phyloP scores from a whole-genome alignment of 1,140 invertebrate genomes.

The Diploscapter pachys region DNA sequence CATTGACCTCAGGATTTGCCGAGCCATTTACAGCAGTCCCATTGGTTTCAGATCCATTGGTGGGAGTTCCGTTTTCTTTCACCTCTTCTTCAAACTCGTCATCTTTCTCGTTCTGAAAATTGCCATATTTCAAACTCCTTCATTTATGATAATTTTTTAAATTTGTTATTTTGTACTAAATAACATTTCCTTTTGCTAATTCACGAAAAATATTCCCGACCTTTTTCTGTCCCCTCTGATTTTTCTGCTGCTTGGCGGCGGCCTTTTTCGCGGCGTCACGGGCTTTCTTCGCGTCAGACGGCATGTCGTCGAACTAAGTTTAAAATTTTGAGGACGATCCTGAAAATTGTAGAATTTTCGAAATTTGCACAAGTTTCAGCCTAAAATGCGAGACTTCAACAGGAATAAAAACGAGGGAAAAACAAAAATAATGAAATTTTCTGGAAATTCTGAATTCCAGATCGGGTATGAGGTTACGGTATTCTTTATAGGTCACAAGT shows the following conservation, averaged over 20 bases:
- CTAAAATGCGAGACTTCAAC: too few relatives aligned
- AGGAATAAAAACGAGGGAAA: too few relatives aligned
- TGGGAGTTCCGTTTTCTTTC: conserved; percentile 27
- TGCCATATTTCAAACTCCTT: too few relatives aligned
- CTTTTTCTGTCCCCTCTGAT: conserved; percentile 53
- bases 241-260: conserved; percentile 68
- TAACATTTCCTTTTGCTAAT: too few relatives aligned
- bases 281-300: conserved; percentile 93
- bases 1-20: neutral
- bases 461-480: too few relatives aligned
- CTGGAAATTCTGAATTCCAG: too few relatives aligned
- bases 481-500: too few relatives aligned
- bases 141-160: too few relatives aligned
- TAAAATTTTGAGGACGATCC: neutral
- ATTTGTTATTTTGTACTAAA: too few relatives aligned
- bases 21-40: neutral
- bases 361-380: too few relatives aligned
- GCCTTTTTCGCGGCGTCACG: conserved; percentile 95
- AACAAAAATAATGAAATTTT: too few relatives aligned
- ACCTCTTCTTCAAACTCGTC: conserved; percentile 58
- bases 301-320: conserved; percentile 67
- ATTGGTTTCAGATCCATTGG: conserved; percentile 26
- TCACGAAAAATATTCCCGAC: conserved; percentile 49
- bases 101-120: conserved; percentile 48
- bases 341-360: neutral